Conservation (phyloP, 2,888 invertebrate genomes). For the Julus scanicus region DNA sequence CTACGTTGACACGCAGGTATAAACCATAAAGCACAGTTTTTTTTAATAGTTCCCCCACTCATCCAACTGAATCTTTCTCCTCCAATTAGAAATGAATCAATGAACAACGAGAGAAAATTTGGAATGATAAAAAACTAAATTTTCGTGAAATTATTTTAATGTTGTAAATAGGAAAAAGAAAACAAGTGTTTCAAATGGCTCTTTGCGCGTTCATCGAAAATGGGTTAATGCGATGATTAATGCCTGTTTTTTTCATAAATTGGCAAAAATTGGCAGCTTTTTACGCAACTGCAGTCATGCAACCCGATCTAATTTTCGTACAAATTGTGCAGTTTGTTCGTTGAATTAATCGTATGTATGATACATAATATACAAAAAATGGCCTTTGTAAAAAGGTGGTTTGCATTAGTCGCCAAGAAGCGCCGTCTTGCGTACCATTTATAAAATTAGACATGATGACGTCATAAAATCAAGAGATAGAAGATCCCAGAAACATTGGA, state of each 20-base stretch:
- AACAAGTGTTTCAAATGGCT: not conserved
- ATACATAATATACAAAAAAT: not conserved
- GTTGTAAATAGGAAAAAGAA: not conserved
- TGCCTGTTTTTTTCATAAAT: not conserved
- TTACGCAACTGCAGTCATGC: not conserved
- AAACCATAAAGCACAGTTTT: slow-evolving; percentile 34
- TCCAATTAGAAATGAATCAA: slow-evolving; percentile 21
- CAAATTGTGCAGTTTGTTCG: slow-evolving; percentile 22
- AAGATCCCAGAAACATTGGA: too few relatives aligned
- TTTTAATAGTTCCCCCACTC: slow-evolving; percentile 38
- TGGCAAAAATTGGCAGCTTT: not conserved
- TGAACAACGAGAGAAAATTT: not conserved
- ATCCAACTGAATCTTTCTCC: slow-evolving; percentile 35
- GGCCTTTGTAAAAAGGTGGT: not conserved
- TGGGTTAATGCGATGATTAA: slow-evolving; percentile 43
- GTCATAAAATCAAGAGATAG: too few relatives aligned
- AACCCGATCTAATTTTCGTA: slow-evolving; percentile 8
- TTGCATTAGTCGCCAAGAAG: not conserved
- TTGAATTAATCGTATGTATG: not conserved
- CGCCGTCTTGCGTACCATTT: not conserved
- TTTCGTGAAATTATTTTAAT: slow-evolving; percentile 15
- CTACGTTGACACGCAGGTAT: not conserved
- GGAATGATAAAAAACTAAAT: not conserved
- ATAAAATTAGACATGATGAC: too few relatives aligned
- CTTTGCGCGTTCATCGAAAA: slow-evolving; percentile 3